Evolutionary conservation across 2,888 invertebrate genomes (phyloP), one percentile per base, ranked within the genome.

Genomic region (Xestia xanthographa): DNA sequence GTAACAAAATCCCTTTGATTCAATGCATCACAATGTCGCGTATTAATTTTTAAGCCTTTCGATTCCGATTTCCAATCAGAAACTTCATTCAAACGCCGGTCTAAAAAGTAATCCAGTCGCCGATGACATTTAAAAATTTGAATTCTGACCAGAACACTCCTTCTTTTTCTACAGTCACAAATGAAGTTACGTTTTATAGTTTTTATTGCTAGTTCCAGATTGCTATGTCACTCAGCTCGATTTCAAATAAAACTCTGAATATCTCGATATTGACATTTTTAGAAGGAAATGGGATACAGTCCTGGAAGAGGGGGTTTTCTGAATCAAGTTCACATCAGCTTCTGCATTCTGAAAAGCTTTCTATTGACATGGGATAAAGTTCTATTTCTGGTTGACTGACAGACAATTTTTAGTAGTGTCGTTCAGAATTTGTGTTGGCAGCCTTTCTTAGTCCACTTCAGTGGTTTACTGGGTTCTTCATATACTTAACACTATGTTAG

Each of bases 1-100:
- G 14, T 43, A 29, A 66, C 66, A 29, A 72, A 79, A 79, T 41
- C 56, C 26, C 67, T 74, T 63, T 74, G 26, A 34, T 48, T 50
- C 48, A 63, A 41, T 8, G 63, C 63, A 34, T 60, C 34, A n/a
- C 34, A n/a, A 29, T 29, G 17, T 29, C 12, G 29, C 26, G 53
- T 22, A 48, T 66, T 62, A 9, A 26, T 69, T 66, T 68, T 66
- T 66, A 68, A 68, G 29, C 66, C 38, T 29, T 63, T n/a, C 70
- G 8, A 74, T 53, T 48, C 48, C 12, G 50, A 79, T 82, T 75
- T 72, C 38, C 79, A 75, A 82, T 79, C 43, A 72, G 34, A 79
- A 48, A 53, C 43, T 77, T 69, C 12, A 62, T 72, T 58, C 58
- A 29, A 72, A 80, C 48, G n/a, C n/a, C n/a, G 48, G n/a, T 77